These are phyloP conservation scores for Coregonus suidteri DNA, from an alignment of 2,797 vertebrate species.

Conservation along the genomic window DNA sequence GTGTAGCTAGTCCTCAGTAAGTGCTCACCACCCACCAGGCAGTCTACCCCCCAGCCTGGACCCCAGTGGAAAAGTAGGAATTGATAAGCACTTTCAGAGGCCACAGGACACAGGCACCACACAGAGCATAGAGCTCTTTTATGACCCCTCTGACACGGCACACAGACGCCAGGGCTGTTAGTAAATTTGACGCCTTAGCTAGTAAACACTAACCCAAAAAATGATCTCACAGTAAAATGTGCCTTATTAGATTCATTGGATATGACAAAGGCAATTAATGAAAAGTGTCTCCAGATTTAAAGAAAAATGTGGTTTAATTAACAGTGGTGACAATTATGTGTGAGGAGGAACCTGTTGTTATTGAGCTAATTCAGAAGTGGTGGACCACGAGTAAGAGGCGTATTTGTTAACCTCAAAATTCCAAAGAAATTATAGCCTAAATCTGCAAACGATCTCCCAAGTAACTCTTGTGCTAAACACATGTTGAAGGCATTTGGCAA, in stretches of 20 bases:
- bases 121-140: conserved; percentile 13
- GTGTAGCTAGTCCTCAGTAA: neutral
- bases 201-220: conserved; percentile 13
- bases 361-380: neutral
- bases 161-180: conserved; percentile 10
- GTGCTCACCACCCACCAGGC: neutral
- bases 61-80: neutral
- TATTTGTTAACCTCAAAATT: neutral
- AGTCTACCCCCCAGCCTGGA: neutral
- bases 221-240: conserved; percentile 17
- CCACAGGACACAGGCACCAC: neutral
- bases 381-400: neutral
- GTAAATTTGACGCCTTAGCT: conserved; percentile 18
- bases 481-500: conserved; percentile 8
- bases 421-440: conserved; percentile 9
- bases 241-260: conserved; percentile 12
- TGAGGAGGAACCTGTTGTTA: conserved; percentile 7
- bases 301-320: conserved; percentile 12
- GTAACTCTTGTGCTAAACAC: conserved; percentile 8
- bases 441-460: conserved; percentile 2
- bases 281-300: conserved; percentile 27
- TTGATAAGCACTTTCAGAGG: conserved; percentile 12
- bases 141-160: conserved; percentile 22
- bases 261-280: conserved; percentile 16
- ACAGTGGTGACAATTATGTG: conserved; percentile 9